These are phyloP conservation scores for Clarias gariepinus DNA, from an alignment of 2,113 vertebrate species.

Conservation along the genomic window DNA sequence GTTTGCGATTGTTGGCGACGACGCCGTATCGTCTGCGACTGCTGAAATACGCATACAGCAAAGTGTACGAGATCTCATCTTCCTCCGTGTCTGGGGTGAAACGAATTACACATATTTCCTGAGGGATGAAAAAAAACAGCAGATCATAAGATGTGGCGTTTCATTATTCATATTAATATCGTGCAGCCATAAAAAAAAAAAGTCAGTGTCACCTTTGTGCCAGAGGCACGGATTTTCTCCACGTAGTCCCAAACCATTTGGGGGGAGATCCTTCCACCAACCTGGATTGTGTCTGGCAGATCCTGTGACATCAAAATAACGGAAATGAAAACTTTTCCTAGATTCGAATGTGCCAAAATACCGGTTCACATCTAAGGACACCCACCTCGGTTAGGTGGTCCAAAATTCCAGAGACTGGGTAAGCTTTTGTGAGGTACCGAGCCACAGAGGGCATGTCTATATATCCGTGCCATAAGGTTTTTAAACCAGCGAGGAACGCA, in stretches of 20 bases:
- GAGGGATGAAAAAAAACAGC: slow-evolving; percentile 28
- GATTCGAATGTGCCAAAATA: neutral
- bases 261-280: slow-evolving; percentile 94
- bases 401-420: slow-evolving; percentile 90
- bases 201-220: slow-evolving; percentile 85
- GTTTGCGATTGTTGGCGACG: slow-evolving; percentile 93
- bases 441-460: slow-evolving; percentile 96
- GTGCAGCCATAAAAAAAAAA: neutral
- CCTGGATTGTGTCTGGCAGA: slow-evolving; percentile 93
- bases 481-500: slow-evolving; percentile 84
- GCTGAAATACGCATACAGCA: slow-evolving; percentile 95
- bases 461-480: slow-evolving; percentile 90
- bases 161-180: neutral
- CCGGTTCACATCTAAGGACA: neutral
- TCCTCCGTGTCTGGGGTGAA: slow-evolving; percentile 95
- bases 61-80: slow-evolving; percentile 95
- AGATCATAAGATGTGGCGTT: neutral
- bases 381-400: slow-evolving; percentile 90
- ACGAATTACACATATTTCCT: slow-evolving; percentile 97
- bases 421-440: slow-evolving; percentile 93
- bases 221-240: slow-evolving; percentile 96
- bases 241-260: slow-evolving; percentile 98
- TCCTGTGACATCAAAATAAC: slow-evolving; percentile 72
- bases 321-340: neutral
- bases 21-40: slow-evolving; percentile 95